Evolutionary conservation across 2,113 vertebrate species (phyloP), one percentile per base, ranked within the genome.

Genomic region (Triplophysa siluroides): DNA sequence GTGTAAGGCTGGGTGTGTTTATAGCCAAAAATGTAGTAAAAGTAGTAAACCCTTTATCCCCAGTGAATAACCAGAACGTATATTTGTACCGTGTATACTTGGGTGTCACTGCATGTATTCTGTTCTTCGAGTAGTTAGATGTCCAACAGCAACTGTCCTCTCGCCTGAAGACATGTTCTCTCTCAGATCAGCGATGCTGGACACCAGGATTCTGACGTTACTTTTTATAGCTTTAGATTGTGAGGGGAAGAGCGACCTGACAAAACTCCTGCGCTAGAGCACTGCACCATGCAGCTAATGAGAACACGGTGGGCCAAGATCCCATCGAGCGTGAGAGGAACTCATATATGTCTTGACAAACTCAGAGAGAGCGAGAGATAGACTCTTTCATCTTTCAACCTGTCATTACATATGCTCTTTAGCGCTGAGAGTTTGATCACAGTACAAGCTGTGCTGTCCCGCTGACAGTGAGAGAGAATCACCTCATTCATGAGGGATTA

Each of bases 361-460:
- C 68, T n/a, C 71, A 75, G 47, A 4, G 21, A 26, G 67, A 70
- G 50, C 45, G 47, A 68, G 16, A 38, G 33, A 38, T 18, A 0
- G 8, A 69, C 50, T 68, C 78, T 60, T 78, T 78, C 81, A 83
- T 78, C 81, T 78, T 60, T 56, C 52, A 79, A 63, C 66, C 50
- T 78, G 24, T 61, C 80, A 85, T 82, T 82, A 79, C 74, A 65
- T 54, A 74, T 83, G 81, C 78, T 65, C 68, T 83, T 78, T 85
- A 43, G 45, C 52, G 61, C 66, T 58, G 56, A 26, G 63, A 63
- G 56, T 58, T 69, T 66, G 54, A 85, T 78, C 64, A 41, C 24
- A 60, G 68, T 14, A 43, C 21, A 82, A 77, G 58, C 80, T 71
- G 80, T 54, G 16, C 68, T 78, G 64, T 58, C 67, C 73, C 62